A percentile compares a stretch with the other conserved stretches of the same genome.
Evolutionary conservation across 2,888 invertebrate genomes (phyloP).

Genomic region (Ectemnius cavifrons): DNA sequence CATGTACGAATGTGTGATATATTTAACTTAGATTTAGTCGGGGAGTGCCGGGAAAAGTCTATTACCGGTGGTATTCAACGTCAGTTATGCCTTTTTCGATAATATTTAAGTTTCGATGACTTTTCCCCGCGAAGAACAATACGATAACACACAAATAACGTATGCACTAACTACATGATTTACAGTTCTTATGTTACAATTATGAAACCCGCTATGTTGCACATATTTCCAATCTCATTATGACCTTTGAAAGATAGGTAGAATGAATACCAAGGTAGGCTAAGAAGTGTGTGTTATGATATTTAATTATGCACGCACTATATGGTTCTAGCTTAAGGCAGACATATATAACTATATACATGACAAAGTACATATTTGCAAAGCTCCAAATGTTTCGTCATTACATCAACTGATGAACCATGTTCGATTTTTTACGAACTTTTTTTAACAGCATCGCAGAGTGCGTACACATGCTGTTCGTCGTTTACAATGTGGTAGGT

Average conservation of each 20-base stretch:
- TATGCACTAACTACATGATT: no score
- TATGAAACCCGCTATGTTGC: no score
- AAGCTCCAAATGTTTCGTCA: constrained; percentile 16
- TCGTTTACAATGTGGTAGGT: constrained; percentile 26
- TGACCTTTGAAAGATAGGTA: constrained; percentile 12
- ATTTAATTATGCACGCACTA: constrained; percentile 40
- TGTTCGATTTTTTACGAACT: constrained; percentile 33
- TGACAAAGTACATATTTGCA: constrained; percentile 11
- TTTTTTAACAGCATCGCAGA: constrained; percentile 17
- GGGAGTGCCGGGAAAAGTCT: neutral
- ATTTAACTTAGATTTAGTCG: constrained; percentile 44
- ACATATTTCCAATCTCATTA: neutral
- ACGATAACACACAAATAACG: no score
- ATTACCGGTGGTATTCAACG: neutral
- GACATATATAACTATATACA: constrained; percentile 6
- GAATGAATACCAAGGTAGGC: constrained; percentile 30
- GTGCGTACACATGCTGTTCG: constrained; percentile 27
- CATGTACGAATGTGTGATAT: constrained; percentile 32
- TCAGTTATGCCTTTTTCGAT: neutral
- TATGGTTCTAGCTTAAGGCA: constrained; percentile 24
- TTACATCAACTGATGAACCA: constrained; percentile 13
- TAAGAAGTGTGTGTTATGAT: constrained; percentile 31
- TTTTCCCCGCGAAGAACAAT: no score
- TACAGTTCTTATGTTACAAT: no score
- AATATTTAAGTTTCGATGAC: no score